These are phyloP conservation scores for Sphaeramia orbicularis DNA, from an alignment of 2,797 vertebrate genomes.

Conservation along the genomic window DNA sequence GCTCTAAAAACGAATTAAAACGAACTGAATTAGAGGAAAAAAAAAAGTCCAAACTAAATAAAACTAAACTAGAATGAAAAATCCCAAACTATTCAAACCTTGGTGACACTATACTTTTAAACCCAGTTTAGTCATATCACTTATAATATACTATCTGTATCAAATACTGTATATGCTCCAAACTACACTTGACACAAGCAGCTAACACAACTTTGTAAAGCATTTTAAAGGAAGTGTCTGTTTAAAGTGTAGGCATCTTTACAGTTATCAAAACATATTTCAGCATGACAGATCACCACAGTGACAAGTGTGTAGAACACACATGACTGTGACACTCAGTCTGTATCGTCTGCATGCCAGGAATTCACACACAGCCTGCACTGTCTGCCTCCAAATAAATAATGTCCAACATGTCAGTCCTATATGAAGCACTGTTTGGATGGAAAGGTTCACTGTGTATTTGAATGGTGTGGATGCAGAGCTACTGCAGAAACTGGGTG, in stretches of 20 bases:
- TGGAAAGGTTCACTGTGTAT: background rate
- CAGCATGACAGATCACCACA: conserved; percentile 47
- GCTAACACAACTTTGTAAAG: background rate
- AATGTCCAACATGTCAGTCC: background rate
- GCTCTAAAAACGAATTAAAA: no score
- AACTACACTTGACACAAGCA: conserved; percentile 5
- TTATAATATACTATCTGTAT: no score
- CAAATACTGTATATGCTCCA: background rate
- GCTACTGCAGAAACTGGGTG: no score
- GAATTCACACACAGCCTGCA: conserved; percentile 27
- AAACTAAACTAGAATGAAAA: no score
- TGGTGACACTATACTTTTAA: no score
- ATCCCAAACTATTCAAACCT: no score
- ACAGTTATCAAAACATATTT: conserved; percentile 39
- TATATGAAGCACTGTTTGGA: conserved; percentile 9
- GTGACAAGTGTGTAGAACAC: conserved; percentile 17
- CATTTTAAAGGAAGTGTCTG: conserved; percentile 12
- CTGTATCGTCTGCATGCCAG: conserved; percentile 13
- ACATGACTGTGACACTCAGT: conserved; percentile 32
- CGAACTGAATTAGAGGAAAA: no score
- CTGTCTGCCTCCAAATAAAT: conserved; percentile 17
- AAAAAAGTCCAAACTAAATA: no score
- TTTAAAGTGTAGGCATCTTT: conserved; percentile 24
- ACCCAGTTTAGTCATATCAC: no score
- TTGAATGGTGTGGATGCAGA: no score